Evolutionary conservation across 2,113 vertebrate genomes (phyloP), one percentile per base, ranked within the genome.

Genomic region (Cyprinodon variegatus): DNA sequence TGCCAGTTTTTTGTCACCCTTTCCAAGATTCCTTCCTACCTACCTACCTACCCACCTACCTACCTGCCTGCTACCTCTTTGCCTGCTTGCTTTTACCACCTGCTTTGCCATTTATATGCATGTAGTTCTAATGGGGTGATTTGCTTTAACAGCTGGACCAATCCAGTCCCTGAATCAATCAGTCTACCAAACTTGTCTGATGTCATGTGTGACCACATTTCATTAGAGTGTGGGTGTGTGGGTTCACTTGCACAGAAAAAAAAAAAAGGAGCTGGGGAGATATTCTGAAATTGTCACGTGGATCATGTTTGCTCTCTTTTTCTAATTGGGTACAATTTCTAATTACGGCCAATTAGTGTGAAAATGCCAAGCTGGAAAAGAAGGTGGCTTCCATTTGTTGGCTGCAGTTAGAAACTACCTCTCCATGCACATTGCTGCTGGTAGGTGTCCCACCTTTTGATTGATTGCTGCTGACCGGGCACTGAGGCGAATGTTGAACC

Each of bases 11-110:
- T 82, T 92, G 90, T 92, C 92, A 84, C 86, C 87, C 83, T 91
- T n/a, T 87, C 92, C 88, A 92, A 91, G 92, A 93, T 85, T 93
- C 91, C 90, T 93, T 83, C 92, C 88, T 91, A 86, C 93, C 15
- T 50, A 50, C 84, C 83, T 85, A 77, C 89, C 89, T 92, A 76
- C 89, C 90, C 91, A 90, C 89, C 90, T 90, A 90, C 90, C 89
- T 93, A 71, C 90, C 90, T 93, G 90, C 94, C 94, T 94, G 94
- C 94, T 92, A 91, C 91, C 92, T 94, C 93, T 94, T 91, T 95
- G 92, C 93, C 92, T 94, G 94, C 94, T 94, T 94, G 94, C 95
- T 94, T 94, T 93, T 92, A 93, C 92, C 94, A 94, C 91, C 92
- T 94, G 94, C 94, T 95, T 95, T 91, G 90, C 92, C 93, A 90